Percentiles rank a stretch among this genome's conserved stretches.
These are phyloP conservation scores for Todus mexicanus DNA, from an alignment of 2,797 vertebrate genomes.

Conservation along the genomic window DNA sequence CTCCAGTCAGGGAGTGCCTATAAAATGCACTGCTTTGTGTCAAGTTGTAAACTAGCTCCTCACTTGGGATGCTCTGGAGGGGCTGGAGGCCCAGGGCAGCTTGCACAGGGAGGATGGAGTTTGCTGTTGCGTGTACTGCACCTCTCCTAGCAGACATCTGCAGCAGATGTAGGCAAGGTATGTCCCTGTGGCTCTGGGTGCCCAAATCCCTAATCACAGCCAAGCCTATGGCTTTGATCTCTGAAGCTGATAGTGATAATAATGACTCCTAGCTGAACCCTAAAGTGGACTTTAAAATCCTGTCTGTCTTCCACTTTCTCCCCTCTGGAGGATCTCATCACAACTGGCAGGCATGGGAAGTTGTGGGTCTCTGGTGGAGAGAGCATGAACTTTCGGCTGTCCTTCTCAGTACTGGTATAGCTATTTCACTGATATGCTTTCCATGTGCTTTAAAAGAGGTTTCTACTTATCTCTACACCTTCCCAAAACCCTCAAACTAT, in stretches of 20 bases:
- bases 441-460: neutral
- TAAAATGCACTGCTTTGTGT: neutral
- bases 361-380: neutral
- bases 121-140: neutral
- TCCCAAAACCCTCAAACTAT: neutral
- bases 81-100: neutral
- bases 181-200: neutral
- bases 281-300: neutral
- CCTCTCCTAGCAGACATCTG: neutral
- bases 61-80: neutral
- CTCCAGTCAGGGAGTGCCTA: neutral
- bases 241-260: neutral
- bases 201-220: neutral
- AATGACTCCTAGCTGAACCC: neutral
- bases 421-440: neutral
- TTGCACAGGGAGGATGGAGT: neutral
- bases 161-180: neutral
- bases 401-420: neutral
- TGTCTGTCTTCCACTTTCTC: neutral
- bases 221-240: neutral
- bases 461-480: neutral
- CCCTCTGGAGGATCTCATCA: neutral
- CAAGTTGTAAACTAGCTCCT: neutral
- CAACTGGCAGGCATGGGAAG: neutral
- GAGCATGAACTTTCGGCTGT: neutral